Percentiles rank a stretch among this genome's conserved stretches.
Conservation (phyloP, 2,888 invertebrate species). For the Lathronympha strigana region DNA sequence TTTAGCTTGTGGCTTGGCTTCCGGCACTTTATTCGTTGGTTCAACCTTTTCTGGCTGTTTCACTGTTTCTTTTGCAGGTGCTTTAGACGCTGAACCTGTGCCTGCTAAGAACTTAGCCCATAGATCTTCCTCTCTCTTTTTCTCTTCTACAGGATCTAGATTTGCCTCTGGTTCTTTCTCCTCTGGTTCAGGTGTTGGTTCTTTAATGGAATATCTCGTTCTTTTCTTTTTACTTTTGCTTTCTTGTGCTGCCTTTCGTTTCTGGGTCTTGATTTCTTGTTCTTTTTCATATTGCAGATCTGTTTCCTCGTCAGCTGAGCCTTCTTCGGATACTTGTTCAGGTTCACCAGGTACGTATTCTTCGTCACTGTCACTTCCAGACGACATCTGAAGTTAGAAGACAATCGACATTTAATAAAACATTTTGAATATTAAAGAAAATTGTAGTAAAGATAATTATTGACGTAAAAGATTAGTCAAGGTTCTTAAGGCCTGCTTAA, state of each 20-base stretch:
- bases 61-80: conserved; percentile 44
- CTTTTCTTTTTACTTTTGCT: conserved; percentile 61
- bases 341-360: conserved; percentile 89
- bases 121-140: conserved; percentile 89
- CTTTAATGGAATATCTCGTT: conserved; percentile 51
- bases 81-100: conserved; percentile 80
- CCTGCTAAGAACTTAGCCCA: conserved; percentile 92
- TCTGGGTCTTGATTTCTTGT: conserved; percentile 63
- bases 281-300: conserved; percentile 82
- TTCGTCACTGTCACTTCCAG: conserved; percentile 91
- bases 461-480: background rate
- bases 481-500: no score
- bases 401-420: conserved; percentile 27
- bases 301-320: conserved; percentile 86
- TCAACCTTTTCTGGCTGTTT: conserved; percentile 45
- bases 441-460: background rate
- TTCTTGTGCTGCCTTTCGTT: conserved; percentile 61
- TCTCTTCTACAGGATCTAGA: conserved; percentile 85
- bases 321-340: conserved; percentile 87
- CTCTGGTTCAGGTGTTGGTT: conserved; percentile 56
- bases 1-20: conserved; percentile 46
- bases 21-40: conserved; percentile 33
- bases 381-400: conserved; percentile 74
- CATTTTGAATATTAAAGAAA: conserved; percentile 13
- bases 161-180: conserved; percentile 54